Evolutionary conservation across 2,797 vertebrate species (phyloP).

Genomic region (Phataginus tetradactyla): DNA sequence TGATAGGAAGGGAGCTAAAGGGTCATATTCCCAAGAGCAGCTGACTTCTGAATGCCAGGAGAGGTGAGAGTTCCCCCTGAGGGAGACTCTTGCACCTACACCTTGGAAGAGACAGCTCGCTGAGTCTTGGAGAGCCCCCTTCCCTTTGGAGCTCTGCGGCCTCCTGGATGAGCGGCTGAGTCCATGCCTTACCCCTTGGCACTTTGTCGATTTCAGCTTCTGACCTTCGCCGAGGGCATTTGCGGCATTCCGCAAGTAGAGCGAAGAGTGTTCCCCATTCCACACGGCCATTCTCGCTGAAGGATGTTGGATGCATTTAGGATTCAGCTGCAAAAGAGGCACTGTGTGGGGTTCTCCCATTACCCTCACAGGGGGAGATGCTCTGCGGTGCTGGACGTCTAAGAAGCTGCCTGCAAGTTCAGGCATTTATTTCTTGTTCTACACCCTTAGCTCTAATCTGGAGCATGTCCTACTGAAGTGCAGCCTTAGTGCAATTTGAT

Average conservation of each 20-base stretch:
- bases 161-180: background rate
- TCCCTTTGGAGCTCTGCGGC: background rate
- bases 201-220: background rate
- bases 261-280: background rate
- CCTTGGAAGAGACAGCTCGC: fast-evolving
- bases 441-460: background rate
- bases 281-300: background rate
- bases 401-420: background rate
- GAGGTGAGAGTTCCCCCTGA: background rate
- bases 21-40: background rate
- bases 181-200: background rate
- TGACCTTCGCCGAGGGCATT: background rate
- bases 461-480: background rate
- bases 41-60: background rate
- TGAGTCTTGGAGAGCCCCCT: background rate
- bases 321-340: background rate
- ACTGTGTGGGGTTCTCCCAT: background rate
- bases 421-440: background rate
- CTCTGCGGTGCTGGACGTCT: background rate
- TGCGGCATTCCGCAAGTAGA: background rate
- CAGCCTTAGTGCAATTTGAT: background rate
- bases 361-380: background rate
- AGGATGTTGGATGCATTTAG: background rate
- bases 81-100: background rate
- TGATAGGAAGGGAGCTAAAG: background rate